These are phyloP conservation scores for Ophioninae sp. DNA, from an alignment of 2,888 invertebrate genomes.

Conservation along the genomic window DNA sequence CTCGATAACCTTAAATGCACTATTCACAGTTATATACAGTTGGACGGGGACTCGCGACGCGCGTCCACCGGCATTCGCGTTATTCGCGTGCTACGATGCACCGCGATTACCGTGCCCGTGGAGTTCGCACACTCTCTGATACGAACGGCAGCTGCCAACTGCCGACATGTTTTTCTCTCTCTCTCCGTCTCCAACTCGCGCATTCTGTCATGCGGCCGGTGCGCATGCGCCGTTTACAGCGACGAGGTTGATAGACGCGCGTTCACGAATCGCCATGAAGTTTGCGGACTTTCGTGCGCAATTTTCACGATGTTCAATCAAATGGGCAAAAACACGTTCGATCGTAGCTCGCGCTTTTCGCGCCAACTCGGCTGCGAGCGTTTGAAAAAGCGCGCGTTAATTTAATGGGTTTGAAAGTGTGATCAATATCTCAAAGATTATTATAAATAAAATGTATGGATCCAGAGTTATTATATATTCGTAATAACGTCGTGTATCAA, in stretches of 20 bases:
- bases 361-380: background rate
- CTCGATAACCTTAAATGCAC: slow-evolving; percentile 72
- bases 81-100: slow-evolving; percentile 77
- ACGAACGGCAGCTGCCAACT: slow-evolving; percentile 70
- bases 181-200: slow-evolving; percentile 27
- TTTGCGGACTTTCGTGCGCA: slow-evolving; percentile 16
- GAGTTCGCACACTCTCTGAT: slow-evolving; percentile 65
- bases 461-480: too few relatives aligned
- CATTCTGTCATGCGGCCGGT: slow-evolving; percentile 8
- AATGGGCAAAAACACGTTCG: background rate
- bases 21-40: slow-evolving; percentile 78
- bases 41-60: slow-evolving; percentile 69
- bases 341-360: background rate
- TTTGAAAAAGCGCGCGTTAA: background rate
- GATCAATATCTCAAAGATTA: background rate
- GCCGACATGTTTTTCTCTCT: slow-evolving; percentile 66
- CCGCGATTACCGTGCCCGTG: slow-evolving; percentile 69
- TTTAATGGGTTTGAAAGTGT: background rate
- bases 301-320: background rate
- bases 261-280: slow-evolving; percentile 25
- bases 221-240: slow-evolving; percentile 34
- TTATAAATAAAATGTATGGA: too few relatives aligned
- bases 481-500: background rate
- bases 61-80: slow-evolving; percentile 76
- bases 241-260: slow-evolving; percentile 16